Evolutionary conservation across 2,797 vertebrate species (phyloP), one percentile per base, ranked within the genome.

Genomic region (Spinibarbus caldwelli): DNA sequence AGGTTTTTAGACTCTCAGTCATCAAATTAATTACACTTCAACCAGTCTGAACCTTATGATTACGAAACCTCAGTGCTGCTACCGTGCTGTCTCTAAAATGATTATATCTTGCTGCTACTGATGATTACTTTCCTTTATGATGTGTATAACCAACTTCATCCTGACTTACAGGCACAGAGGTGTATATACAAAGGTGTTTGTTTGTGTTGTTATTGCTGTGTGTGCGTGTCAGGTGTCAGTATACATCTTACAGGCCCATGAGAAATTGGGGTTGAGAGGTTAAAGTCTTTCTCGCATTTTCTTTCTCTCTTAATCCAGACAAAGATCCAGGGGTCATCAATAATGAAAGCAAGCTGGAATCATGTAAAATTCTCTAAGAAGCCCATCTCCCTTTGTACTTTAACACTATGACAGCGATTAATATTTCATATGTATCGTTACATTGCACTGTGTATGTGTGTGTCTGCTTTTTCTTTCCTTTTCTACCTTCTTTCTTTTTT

Each of bases 321-420:
- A 84, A 73, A 34, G 59, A 87, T 86, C 86, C 75, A 67, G 11
- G 3, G 34, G 80, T 92, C 89, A 91, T 95, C 73, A 93, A 95
- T 95, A 91, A 94, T 94, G 86, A 52, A 95, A 71, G 49, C 79
- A 17, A 84, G 38, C 62, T 86, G 89, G 90, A 94, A 93, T 91
- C 92, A 93, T 93, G 93, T 91, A 91, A 89, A 93, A 94, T 94
- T 95, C 93, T 92, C 86, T 90, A 93, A 94, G 93, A 95, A 94
- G 88, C 87, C 82, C 71, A 83, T 90, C 84, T 87, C 83, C 87
- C 89, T 91, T 93, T 93, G 88, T 92, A 92, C 89, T 88, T 89
- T 86, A 90, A 82, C 9, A 67, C 90, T 87, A 84, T 86, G 87
- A 84, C 92, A 91, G 84, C 79, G 64, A 93, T 94, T 86, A 91